A percentile compares a stretch with the other conserved stretches of the same genome.
Evolutionary conservation across 2,797 vertebrate genomes (phyloP).

Genomic region (Melanitta fusca): DNA sequence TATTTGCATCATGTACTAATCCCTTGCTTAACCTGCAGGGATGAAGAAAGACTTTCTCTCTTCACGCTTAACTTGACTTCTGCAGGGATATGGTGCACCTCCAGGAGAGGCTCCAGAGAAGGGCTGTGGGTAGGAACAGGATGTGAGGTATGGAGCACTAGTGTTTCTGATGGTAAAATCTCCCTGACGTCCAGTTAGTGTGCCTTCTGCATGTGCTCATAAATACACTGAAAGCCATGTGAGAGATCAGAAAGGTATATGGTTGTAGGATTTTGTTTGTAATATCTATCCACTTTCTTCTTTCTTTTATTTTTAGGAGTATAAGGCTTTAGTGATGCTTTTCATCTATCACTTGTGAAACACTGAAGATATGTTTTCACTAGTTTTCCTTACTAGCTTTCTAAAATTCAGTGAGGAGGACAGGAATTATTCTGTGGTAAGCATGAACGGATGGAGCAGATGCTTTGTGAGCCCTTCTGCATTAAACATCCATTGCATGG

Average conservation of each 20-base stretch:
- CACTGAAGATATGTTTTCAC: not conserved
- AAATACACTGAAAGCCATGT: not conserved
- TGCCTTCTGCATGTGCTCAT: not conserved
- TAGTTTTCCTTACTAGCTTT: not conserved
- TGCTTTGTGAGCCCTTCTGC: not conserved
- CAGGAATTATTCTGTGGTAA: not conserved
- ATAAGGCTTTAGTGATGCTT: not conserved
- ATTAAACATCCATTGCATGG: not conserved
- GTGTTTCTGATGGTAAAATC: not conserved
- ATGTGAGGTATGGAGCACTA: not conserved
- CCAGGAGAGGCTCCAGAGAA: not conserved
- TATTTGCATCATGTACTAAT: not conserved
- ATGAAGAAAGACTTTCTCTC: not conserved
- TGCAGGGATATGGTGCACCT: not conserved
- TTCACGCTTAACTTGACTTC: not conserved
- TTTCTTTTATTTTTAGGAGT: not conserved
- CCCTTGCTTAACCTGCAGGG: not conserved
- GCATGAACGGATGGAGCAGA: not conserved
- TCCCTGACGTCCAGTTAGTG: not conserved
- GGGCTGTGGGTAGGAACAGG: not conserved
- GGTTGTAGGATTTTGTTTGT: not conserved
- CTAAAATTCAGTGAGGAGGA: not conserved
- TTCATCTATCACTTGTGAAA: not conserved
- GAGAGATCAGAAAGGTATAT: not conserved
- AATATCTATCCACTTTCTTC: not conserved